Evolutionary conservation across 2,113 vertebrate species (phyloP).

Genomic region (Pedetes capensis): DNA sequence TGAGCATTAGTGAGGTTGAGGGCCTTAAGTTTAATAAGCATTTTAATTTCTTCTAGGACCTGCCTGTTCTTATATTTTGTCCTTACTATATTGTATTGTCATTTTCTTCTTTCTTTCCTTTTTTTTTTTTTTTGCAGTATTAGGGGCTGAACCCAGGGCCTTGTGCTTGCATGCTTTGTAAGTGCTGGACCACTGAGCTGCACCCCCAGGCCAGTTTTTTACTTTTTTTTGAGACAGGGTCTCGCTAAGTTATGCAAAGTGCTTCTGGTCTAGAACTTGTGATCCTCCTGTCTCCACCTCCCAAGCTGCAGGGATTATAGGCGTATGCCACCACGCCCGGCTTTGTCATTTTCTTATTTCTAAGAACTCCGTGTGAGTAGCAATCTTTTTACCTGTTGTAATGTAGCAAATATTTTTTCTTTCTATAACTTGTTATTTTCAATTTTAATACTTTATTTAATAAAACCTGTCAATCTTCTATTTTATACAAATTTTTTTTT

Average conservation of each 20-base stretch:
- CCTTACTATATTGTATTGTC: neutral
- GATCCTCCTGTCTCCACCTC: too few species aligned
- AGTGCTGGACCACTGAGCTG: too few species aligned
- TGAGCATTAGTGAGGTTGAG: neutral
- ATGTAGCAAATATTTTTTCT: neutral
- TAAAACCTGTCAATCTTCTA: neutral
- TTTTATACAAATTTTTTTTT: conserved; percentile 11
- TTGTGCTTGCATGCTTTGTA: too few species aligned
- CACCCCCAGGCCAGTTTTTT: too few species aligned
- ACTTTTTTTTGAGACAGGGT: too few species aligned
- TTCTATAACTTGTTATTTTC: neutral
- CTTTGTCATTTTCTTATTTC: neutral
- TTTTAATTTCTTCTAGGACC: conserved; percentile 15
- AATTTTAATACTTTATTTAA: conserved; percentile 14
- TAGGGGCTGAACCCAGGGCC: too few species aligned
- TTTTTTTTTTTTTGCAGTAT: too few species aligned
- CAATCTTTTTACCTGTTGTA: neutral
- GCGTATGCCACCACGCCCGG: too few species aligned
- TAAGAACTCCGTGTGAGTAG: neutral
- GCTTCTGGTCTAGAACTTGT: too few species aligned
- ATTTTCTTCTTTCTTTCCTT: neutral
- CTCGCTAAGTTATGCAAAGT: too few species aligned
- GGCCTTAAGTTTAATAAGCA: neutral
- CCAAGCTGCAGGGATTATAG: too few species aligned
- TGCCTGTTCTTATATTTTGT: neutral